These are phyloP conservation scores for Paraescarpia echinospica DNA, from an alignment of 1,140 invertebrate species.

Conservation along the genomic window DNA sequence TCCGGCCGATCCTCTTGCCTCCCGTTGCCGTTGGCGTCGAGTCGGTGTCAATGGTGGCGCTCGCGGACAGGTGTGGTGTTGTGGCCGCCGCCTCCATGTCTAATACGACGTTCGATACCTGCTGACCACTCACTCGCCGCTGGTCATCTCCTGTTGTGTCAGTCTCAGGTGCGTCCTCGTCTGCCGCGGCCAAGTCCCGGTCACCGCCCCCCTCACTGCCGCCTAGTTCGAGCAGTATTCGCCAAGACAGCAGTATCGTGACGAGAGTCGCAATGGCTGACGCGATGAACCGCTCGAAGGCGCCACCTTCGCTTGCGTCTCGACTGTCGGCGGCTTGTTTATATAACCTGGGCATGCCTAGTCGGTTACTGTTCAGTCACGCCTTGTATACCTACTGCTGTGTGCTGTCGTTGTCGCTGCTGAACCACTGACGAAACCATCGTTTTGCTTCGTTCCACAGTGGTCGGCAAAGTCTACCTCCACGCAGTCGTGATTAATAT, in stretches of 20 bases:
- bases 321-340: constrained; percentile 10
- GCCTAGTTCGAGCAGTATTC: constrained; percentile 41
- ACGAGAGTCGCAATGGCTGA: constrained; percentile 52
- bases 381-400: too few species aligned
- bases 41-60: too few species aligned
- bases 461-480: not conserved
- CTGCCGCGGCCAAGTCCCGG: not conserved
- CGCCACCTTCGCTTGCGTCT: constrained; percentile 40
- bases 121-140: not conserved
- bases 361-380: not conserved
- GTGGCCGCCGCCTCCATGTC: not conserved
- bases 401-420: not conserved
- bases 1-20: not conserved
- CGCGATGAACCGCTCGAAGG: constrained; percentile 52
- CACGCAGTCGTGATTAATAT: not conserved
- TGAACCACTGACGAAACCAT: not conserved
- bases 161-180: not conserved
- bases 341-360: not conserved
- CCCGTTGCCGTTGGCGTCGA: too few species aligned
- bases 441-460: not conserved
- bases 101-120: not conserved
- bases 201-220: not conserved
- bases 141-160: not conserved
- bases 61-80: not conserved
- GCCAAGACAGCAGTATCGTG: constrained; percentile 53